Evolutionary conservation across 2,113 vertebrate species (phyloP).

Genomic region (Sander vitreus): DNA sequence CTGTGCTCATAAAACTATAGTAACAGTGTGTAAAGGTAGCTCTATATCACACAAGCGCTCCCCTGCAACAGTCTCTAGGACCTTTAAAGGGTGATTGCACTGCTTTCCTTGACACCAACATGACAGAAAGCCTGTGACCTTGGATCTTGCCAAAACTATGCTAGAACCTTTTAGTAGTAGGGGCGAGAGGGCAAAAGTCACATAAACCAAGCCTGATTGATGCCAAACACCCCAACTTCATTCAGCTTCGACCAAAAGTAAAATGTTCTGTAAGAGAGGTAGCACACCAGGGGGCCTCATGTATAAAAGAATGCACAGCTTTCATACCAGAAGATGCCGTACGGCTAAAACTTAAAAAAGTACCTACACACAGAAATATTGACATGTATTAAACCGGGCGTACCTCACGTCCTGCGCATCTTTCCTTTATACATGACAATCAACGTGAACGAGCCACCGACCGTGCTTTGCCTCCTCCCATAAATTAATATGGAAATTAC

Average conservation of each 20-base stretch:
- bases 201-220: constrained; percentile 7
- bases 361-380: too few relatives aligned
- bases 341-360: too few relatives aligned
- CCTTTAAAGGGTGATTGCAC: background rate
- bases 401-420: too few relatives aligned
- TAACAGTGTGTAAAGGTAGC: background rate
- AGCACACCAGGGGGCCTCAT: background rate
- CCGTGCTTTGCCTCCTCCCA: too few relatives aligned
- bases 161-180: background rate
- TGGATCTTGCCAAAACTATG: background rate
- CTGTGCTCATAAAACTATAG: constrained; percentile 1
- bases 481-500: too few relatives aligned
- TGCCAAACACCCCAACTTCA: background rate
- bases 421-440: too few relatives aligned
- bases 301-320: too few relatives aligned
- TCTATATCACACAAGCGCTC: background rate
- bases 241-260: background rate
- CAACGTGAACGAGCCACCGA: too few relatives aligned
- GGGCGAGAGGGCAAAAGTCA: background rate
- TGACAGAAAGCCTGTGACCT: constrained; percentile 1
- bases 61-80: background rate
- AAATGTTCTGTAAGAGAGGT: background rate
- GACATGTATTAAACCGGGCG: too few relatives aligned
- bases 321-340: too few relatives aligned
- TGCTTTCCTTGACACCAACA: background rate